These are phyloP conservation scores for Phengaris alcon DNA, from an alignment of 2,888 invertebrate species.

Conservation along the genomic window DNA sequence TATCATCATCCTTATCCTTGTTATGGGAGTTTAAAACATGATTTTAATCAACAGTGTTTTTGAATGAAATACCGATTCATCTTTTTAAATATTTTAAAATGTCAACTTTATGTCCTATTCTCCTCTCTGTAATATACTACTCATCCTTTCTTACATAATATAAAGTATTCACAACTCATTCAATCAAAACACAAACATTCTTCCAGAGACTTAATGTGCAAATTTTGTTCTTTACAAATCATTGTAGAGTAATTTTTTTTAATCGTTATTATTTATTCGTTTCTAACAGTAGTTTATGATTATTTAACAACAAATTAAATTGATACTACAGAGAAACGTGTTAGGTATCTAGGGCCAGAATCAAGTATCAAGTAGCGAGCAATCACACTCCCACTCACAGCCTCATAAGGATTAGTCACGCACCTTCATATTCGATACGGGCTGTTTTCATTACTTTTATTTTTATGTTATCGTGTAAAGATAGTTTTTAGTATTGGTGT, in stretches of 20 bases:
- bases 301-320: conserved; percentile 1
- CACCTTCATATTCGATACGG: conserved; percentile 33
- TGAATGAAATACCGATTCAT: too few species aligned
- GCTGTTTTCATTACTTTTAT: conserved; percentile 32
- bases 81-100: too few species aligned
- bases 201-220: too few species aligned
- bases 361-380: conserved; percentile 32
- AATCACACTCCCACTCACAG: conserved; percentile 39
- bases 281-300: background rate
- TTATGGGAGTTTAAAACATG: background rate
- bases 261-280: too few species aligned
- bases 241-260: too few species aligned
- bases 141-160: too few species aligned
- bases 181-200: too few species aligned
- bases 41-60: too few species aligned
- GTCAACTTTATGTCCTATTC: too few species aligned
- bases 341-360: conserved; percentile 21
- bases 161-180: too few species aligned
- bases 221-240: too few species aligned
- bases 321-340: conserved; percentile 16
- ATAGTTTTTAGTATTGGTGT: conserved; percentile 17
- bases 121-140: too few species aligned
- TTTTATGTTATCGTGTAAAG: conserved; percentile 29
- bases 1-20: background rate
- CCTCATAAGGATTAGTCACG: conserved; percentile 40